Evolutionary conservation across 2,113 vertebrate species (phyloP), one percentile per base, ranked within the genome.

Genomic region (Larimichthys crocea): DNA sequence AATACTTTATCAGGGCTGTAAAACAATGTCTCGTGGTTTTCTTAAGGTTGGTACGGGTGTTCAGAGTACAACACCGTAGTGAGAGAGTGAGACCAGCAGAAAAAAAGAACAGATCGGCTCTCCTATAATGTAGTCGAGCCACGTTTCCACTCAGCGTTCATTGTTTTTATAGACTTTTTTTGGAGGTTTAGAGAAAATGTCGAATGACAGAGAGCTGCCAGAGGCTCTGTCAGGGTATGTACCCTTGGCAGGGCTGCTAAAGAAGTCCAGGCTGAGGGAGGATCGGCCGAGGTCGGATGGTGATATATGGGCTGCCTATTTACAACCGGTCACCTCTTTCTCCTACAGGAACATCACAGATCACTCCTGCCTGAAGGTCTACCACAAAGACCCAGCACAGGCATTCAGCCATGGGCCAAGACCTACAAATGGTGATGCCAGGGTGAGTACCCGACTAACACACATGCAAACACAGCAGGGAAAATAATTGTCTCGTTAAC

Each of bases 301-400:
- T 3, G 86, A 92, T 57, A 8, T 80, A 48, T 94, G 91, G 93
- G 77, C 79, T 50, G 26, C 16, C 3, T 88, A 56, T 76, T 84
- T 93, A 90, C 59, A 76, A 0, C 17, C 11, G 59, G 35, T 59
- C 42, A 26, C 83, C 0, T 93, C 75, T 76, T 73, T 93, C 93
- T 93, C 95, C 92, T 94, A 90, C 90, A 99, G 98, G 95, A 98
- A 96, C 92, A 99, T 99, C 92, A 96, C 96, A 70, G 97, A 98
- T 91, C 95, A 98, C 93, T 97, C 97, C 60, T 98, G 98, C 90
- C 96, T 99, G 90, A 99, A 99, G 94, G 98, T 99, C 79, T 99
- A 99, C 95, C 97, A 99, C 95, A 99, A 99, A 92, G 98, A 99
- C 86, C 97, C 98, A 2, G 97, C 96, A 2, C 97, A 98, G 0